These are phyloP conservation scores for Drosophila teissieri DNA, from an alignment of 1,140 invertebrate genomes.

Conservation along the genomic window DNA sequence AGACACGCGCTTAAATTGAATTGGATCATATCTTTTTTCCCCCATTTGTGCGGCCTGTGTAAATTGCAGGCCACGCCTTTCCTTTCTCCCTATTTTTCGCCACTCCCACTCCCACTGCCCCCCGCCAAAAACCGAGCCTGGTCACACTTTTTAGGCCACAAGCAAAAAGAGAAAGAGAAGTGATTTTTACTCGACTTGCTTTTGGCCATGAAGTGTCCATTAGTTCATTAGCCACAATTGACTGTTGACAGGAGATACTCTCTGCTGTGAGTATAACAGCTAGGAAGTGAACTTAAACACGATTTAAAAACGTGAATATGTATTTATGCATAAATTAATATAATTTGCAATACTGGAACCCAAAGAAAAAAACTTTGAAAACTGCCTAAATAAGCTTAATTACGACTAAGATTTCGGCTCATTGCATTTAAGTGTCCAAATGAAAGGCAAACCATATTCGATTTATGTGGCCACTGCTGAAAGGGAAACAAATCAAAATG, in stretches of 20 bases:
- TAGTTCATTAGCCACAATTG: constrained; percentile 69
- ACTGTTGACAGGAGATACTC: constrained; percentile 29
- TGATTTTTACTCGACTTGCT: constrained; percentile 31
- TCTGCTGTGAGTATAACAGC: neutral
- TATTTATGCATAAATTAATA: no score
- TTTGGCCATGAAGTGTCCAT: constrained; percentile 63
- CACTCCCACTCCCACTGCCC: neutral
- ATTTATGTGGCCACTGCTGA: constrained; percentile 8
- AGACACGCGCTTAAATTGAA: constrained; percentile 81
- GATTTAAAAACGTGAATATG: no score
- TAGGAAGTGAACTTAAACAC: neutral
- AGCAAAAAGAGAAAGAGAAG: constrained; percentile 22
- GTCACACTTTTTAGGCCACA: constrained; percentile 23
- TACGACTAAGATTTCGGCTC: no score
- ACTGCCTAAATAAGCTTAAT: no score
- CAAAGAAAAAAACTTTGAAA: no score
- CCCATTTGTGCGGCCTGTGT: constrained; percentile 14
- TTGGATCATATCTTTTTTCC: constrained; percentile 73
- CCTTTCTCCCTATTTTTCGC: constrained; percentile 1
- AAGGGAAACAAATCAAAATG: constrained; percentile 20
- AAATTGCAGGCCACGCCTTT: constrained; percentile 30
- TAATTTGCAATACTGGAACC: no score
- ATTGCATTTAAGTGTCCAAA: neutral
- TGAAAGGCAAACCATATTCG: neutral
- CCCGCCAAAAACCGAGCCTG: neutral